Evolutionary conservation across 2,113 vertebrate genomes (phyloP).

Genomic region (Mustela nigripes): DNA sequence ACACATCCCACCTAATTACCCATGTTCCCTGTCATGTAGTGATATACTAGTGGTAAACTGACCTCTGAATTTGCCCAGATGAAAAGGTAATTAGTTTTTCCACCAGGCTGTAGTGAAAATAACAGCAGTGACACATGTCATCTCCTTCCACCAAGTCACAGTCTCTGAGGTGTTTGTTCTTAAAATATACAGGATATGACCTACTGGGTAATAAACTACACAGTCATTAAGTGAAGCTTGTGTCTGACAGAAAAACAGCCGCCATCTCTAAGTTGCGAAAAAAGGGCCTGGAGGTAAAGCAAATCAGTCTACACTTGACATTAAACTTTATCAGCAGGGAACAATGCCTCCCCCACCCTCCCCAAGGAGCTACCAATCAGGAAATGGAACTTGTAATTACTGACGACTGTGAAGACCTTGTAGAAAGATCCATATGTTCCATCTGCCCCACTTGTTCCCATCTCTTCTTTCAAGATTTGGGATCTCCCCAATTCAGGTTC

Average conservation of each 20-base stretch:
- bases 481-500: background rate
- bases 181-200: conserved; percentile 90
- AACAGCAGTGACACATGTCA: conserved; percentile 90
- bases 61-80: conserved; percentile 94
- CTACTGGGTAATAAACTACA: conserved; percentile 89
- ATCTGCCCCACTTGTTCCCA: background rate
- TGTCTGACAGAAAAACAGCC: conserved; percentile 87
- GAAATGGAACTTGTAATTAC: conserved; percentile 80
- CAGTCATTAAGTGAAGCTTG: conserved; percentile 86
- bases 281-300: conserved; percentile 84
- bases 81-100: conserved; percentile 97
- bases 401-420: conserved; percentile 35
- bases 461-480: background rate
- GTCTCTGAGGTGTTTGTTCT: conserved; percentile 89
- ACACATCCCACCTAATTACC: conserved; percentile 94
- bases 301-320: conserved; percentile 84
- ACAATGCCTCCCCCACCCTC: conserved; percentile 3
- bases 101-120: conserved; percentile 91
- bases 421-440: background rate
- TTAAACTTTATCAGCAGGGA: conserved; percentile 79
- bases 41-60: conserved; percentile 93
- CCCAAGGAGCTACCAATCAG: conserved; percentile 72
- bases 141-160: conserved; percentile 89
- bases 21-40: conserved; percentile 92
- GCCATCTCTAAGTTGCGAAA: conserved; percentile 83